A percentile compares a stretch with the other conserved stretches of the same genome.
Conservation (phyloP, 1,140 invertebrate species). For the Orius laevigatus region DNA sequence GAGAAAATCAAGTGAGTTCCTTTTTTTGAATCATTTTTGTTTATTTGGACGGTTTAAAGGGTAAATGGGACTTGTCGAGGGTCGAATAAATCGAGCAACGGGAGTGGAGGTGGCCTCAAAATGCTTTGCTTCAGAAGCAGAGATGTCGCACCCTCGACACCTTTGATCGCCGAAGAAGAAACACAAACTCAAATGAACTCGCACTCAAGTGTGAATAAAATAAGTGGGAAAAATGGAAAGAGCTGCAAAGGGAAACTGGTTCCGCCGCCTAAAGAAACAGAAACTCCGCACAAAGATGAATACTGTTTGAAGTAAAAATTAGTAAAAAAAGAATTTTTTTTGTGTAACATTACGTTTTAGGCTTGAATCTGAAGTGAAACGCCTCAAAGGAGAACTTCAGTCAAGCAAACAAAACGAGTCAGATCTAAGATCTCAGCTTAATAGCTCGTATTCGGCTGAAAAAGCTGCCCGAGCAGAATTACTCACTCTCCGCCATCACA, state of each 20-base stretch:
- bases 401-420: slow-evolving; percentile 61
- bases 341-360: slow-evolving; percentile 23
- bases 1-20: slow-evolving; percentile 34
- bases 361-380: slow-evolving; percentile 50
- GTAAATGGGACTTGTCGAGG: background rate
- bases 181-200: background rate
- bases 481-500: slow-evolving; percentile 59
- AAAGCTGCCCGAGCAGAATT: slow-evolving; percentile 57
- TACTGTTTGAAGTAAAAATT: slow-evolving; percentile 36
- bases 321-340: slow-evolving; percentile 1
- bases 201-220: too few species aligned
- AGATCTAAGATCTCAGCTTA: slow-evolving; percentile 67
- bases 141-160: background rate
- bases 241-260: background rate
- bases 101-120: slow-evolving; percentile 1
- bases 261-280: background rate
- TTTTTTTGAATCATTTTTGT: background rate
- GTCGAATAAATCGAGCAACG: slow-evolving; percentile 2
- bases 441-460: slow-evolving; percentile 44
- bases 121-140: slow-evolving; percentile 9
- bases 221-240: slow-evolving; percentile 11
- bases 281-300: slow-evolving; percentile 35
- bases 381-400: slow-evolving; percentile 62
- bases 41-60: background rate
- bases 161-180: slow-evolving; percentile 6